These are phyloP conservation scores for Spinus pinus DNA, from an alignment of 2,797 vertebrate species.

Conservation along the genomic window DNA sequence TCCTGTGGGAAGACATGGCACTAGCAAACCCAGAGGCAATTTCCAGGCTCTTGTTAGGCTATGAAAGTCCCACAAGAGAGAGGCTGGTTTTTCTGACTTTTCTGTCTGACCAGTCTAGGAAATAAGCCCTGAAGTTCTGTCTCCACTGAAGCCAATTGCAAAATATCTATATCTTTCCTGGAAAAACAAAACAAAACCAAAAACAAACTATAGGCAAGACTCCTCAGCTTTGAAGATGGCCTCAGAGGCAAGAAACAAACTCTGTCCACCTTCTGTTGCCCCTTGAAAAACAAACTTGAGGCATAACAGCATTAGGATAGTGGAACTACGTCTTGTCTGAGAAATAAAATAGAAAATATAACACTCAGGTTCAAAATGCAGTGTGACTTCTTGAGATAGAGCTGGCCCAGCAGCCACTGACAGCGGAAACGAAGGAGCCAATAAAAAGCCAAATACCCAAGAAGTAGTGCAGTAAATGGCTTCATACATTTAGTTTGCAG, in stretches of 20 bases:
- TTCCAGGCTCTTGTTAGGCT: neutral
- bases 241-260: neutral
- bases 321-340: neutral
- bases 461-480: constrained; percentile 36
- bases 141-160: neutral
- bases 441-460: constrained; percentile 29
- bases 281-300: constrained; percentile 13
- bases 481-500: constrained; percentile 44
- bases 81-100: neutral
- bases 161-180: neutral
- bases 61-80: neutral
- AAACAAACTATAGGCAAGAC: neutral
- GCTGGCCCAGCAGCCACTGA: constrained; percentile 2
- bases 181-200: neutral
- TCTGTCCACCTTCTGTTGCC: neutral
- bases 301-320: neutral
- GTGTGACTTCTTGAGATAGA: neutral
- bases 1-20: neutral
- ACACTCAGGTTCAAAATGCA: neutral
- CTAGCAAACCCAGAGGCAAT: neutral
- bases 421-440: constrained; percentile 13
- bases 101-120: neutral
- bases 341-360: constrained; percentile 40
- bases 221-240: neutral
- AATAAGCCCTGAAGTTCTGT: neutral